Evolutionary conservation across 2,888 invertebrate species (phyloP).

Genomic region (Lathronympha strigana): DNA sequence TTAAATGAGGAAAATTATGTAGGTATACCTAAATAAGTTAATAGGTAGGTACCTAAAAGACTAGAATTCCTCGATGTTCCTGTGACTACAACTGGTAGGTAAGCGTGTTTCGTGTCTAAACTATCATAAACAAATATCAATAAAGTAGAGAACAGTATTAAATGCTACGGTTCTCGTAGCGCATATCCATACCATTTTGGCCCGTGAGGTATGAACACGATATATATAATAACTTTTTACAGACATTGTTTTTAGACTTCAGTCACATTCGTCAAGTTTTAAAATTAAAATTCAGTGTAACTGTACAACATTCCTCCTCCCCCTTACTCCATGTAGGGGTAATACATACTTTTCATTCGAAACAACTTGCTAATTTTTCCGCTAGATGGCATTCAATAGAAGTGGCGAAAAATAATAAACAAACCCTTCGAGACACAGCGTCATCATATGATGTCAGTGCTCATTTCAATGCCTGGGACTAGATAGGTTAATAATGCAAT

Average conservation of each 20-base stretch:
- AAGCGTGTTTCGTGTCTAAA: slow-evolving; percentile 19
- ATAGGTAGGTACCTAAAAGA: slow-evolving; percentile 16
- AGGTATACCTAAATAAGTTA: background rate
- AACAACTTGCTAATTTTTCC: too few species aligned
- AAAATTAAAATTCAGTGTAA: too few species aligned
- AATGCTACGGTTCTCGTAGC: background rate
- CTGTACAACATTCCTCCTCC: too few species aligned
- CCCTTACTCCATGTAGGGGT: too few species aligned
- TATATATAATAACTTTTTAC: slow-evolving; percentile 1
- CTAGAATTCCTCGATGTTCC: slow-evolving; percentile 33
- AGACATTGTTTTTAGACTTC: background rate
- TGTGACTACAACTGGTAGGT: slow-evolving; percentile 18
- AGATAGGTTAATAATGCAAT: too few species aligned
- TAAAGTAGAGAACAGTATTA: background rate
- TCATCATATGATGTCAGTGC: too few species aligned
- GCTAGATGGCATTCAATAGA: too few species aligned
- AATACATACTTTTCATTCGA: too few species aligned
- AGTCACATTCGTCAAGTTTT: too few species aligned
- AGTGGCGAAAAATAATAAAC: too few species aligned
- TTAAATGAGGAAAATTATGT: background rate
- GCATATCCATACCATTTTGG: slow-evolving; percentile 17
- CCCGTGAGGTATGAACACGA: background rate
- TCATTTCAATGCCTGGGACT: too few species aligned
- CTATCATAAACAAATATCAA: background rate
- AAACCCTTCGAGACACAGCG: too few species aligned